These are phyloP conservation scores for Ennomos quercinarius DNA, from an alignment of 2,888 invertebrate species.

Conservation along the genomic window DNA sequence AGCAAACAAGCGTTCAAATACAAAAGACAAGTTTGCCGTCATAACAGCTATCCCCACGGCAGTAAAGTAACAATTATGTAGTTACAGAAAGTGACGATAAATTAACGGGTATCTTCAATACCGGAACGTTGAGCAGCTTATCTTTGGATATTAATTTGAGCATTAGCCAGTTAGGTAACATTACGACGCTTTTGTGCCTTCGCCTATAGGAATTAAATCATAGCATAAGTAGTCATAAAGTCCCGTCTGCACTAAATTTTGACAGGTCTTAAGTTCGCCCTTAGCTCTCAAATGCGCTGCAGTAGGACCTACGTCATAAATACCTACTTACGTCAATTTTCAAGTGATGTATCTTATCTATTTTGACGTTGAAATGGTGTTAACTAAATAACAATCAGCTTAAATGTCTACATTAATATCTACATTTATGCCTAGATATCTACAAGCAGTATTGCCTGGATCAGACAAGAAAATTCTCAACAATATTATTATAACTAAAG, in stretches of 20 bases:
- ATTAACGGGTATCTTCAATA: slow-evolving; percentile 35
- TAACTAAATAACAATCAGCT: too few relatives aligned
- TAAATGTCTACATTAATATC: too few relatives aligned
- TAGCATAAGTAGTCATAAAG: too few relatives aligned
- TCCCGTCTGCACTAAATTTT: too few relatives aligned
- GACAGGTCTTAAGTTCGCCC: too few relatives aligned
- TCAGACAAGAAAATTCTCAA: not conserved
- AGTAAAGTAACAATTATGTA: slow-evolving; percentile 25
- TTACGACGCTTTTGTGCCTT: slow-evolving; percentile 7
- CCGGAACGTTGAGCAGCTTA: slow-evolving; percentile 28
- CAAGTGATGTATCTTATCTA: too few relatives aligned
- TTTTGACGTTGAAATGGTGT: too few relatives aligned
- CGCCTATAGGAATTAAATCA: not conserved
- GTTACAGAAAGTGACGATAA: slow-evolving; percentile 32
- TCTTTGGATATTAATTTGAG: slow-evolving; percentile 31
- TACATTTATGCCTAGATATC: too few relatives aligned
- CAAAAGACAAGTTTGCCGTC: not conserved
- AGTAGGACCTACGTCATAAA: too few relatives aligned
- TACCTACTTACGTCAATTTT: too few relatives aligned
- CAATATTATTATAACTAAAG: not conserved
- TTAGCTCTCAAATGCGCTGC: too few relatives aligned
- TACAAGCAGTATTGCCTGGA: too few relatives aligned
- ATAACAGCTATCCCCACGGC: slow-evolving; percentile 8
- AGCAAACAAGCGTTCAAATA: not conserved
- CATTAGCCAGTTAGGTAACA: slow-evolving; percentile 12